phyloP scores from a whole-genome alignment of 2,888 invertebrate genomes.

The Muscina levida region DNA sequence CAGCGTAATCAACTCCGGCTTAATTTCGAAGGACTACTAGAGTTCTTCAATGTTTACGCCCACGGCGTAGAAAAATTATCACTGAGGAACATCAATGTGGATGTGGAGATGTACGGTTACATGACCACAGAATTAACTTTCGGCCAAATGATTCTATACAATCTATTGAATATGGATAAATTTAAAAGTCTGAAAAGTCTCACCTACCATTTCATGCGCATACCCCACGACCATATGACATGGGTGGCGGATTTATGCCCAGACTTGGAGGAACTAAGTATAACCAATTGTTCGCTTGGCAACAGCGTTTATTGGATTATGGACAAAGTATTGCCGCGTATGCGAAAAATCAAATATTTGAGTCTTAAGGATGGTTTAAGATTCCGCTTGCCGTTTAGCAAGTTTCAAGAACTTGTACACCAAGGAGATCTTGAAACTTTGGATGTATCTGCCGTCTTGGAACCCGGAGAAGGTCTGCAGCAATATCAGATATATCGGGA shows the following conservation, averaged over 20 bases:
- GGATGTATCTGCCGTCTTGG: neutral
- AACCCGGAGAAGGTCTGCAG: neutral
- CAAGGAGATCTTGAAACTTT: neutral
- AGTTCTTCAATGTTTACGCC: conserved; percentile 43
- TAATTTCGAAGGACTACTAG: conserved; percentile 17
- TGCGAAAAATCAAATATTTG: conserved; percentile 25
- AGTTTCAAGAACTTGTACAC: neutral
- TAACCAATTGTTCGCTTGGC: neutral
- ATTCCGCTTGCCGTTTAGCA: neutral
- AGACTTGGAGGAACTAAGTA: conserved; percentile 20
- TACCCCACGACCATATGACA: conserved; percentile 28
- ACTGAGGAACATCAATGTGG: conserved; percentile 35
- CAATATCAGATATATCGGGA: too few relatives aligned
- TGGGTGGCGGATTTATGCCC: conserved; percentile 28
- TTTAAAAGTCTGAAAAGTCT: conserved; percentile 20
- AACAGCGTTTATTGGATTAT: too few relatives aligned
- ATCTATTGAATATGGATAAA: neutral
- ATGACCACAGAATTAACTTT: neutral
- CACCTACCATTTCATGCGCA: conserved; percentile 21
- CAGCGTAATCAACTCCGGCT: neutral
- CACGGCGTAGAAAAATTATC: conserved; percentile 16
- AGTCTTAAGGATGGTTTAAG: conserved; percentile 3
- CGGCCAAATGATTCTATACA: too few relatives aligned
- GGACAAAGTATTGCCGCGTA: neutral
- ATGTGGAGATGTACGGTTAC: too few relatives aligned